Percentiles rank a stretch among this genome's conserved stretches.
Evolutionary conservation across 2,888 invertebrate genomes (phyloP).

Genomic region (Drosophila pseudotalamancana): DNA sequence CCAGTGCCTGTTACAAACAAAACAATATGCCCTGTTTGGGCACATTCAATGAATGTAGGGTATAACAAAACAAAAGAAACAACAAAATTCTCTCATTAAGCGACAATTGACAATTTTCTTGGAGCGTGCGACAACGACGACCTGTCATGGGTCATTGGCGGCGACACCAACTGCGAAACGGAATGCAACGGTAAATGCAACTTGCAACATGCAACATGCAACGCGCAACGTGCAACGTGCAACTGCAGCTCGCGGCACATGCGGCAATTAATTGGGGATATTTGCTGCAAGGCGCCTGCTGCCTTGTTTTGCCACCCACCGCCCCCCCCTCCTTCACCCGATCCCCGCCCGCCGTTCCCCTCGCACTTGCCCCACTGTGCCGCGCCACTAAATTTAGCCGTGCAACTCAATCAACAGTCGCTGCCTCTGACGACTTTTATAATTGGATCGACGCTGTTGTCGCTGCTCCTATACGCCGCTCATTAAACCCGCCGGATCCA

Average conservation of each 20-base stretch:
- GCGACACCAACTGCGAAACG: slow-evolving; percentile 35
- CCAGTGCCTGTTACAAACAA: no score
- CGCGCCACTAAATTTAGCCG: slow-evolving; percentile 57
- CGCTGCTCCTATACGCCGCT: slow-evolving; percentile 35
- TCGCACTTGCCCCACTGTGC: neutral
- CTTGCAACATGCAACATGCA: slow-evolving; percentile 21
- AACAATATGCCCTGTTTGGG: no score
- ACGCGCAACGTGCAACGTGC: slow-evolving; percentile 23
- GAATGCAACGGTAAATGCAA: slow-evolving; percentile 25
- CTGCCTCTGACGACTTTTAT: slow-evolving; percentile 67
- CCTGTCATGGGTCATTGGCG: slow-evolving; percentile 83
- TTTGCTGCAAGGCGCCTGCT: slow-evolving; percentile 51
- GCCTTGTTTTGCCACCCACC: slow-evolving; percentile 13
- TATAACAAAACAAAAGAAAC: neutral
- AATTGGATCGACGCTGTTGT: slow-evolving; percentile 61
- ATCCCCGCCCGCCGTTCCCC: neutral
- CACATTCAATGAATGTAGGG: no score
- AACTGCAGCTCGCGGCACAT: slow-evolving; percentile 20
- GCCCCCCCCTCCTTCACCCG: neutral
- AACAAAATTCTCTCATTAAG: slow-evolving; percentile 78
- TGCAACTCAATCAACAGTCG: slow-evolving; percentile 73
- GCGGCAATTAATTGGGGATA: slow-evolving; percentile 69
- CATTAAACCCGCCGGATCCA: slow-evolving; percentile 40
- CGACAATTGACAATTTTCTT: slow-evolving; percentile 84
- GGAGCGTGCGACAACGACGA: slow-evolving; percentile 52